Percentiles rank a stretch among this genome's conserved stretches.
Conservation (phyloP, 2,888 invertebrate genomes). For the Calameuta pallipes region DNA sequence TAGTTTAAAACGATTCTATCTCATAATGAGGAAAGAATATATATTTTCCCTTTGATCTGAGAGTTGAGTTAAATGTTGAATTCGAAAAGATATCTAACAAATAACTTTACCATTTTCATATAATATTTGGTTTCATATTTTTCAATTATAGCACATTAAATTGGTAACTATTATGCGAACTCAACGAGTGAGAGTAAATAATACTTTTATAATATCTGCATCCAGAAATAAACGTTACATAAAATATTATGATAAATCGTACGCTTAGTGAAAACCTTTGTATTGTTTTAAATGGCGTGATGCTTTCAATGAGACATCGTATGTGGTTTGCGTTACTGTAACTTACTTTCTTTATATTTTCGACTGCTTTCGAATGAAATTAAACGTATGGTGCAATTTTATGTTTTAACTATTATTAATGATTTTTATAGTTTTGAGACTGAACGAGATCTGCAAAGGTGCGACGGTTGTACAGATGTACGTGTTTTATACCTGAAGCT, state of each 20-base stretch:
- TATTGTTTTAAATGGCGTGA: too few relatives aligned
- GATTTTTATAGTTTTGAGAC: conserved; percentile 42
- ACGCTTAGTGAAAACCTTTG: too few relatives aligned
- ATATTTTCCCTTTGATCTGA: not conserved
- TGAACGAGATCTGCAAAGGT: conserved; percentile 39
- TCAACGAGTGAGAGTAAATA: too few relatives aligned
- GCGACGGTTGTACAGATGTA: conserved; percentile 19
- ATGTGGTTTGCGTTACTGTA: too few relatives aligned
- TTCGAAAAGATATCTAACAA: too few relatives aligned
- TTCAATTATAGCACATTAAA: too few relatives aligned
- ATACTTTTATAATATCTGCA: not conserved
- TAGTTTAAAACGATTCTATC: not conserved
- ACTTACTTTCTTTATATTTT: too few relatives aligned
- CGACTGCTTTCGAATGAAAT: too few relatives aligned
- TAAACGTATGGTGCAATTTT: conserved; percentile 29
- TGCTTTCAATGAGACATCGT: too few relatives aligned
- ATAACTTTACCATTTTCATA: too few relatives aligned
- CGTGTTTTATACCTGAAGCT: conserved; percentile 58
- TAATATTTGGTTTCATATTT: too few relatives aligned
- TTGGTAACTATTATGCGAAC: too few relatives aligned
- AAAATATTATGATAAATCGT: not conserved
- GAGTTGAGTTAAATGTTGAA: not conserved
- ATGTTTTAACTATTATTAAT: conserved; percentile 24
- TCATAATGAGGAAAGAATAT: not conserved
- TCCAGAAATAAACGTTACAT: not conserved